Evolutionary conservation across 2,888 invertebrate species (phyloP), one percentile per base, ranked within the genome.

Genomic region (Lepas anatifera): DNA sequence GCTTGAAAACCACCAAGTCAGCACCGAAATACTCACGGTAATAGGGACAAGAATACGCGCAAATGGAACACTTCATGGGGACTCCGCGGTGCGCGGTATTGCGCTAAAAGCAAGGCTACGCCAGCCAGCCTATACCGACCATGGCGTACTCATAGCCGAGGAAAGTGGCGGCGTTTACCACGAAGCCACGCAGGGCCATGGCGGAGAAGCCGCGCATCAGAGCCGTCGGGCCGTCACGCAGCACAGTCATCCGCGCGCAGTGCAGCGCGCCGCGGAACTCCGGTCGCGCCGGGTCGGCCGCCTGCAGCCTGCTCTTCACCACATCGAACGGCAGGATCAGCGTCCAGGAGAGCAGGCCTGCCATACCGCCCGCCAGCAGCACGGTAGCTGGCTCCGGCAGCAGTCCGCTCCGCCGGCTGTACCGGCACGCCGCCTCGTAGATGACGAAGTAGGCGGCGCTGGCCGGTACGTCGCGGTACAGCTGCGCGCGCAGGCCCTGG

Each of bases 281-380:
- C 2, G 84, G 84, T 41, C 83, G 77, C 3, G 75, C 75, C 67
- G 82, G 79, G 75, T 83, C 79, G 76, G 89, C 88, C 0, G 86
- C 86, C 79, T 90, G 90, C 74, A 90, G 83, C 68, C 87, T 82
- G 18, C 87, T 87, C 79, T 90, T 90, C 3, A 90, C 82, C 43
- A 88, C 87, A 80, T 90, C 90, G 67, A 89, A 81, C 0, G 90
- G 90, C 75, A 88, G 82, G 3, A 88, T 86, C n/a, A 83, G 79
- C 25, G 84, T 80, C 89, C 89, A 89, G 0, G 87, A 87, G 3
- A 85, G 58, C 8, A 86, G 80, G 74, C 66, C 66, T 2, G 66
- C 66, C 66, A 25, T 13, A 27, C 66, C 66, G 25, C 66, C 66
- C 7, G 66, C 66, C 25, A 25, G 13, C 66, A 66, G 39, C 66